A percentile compares a stretch with the other conserved stretches of the same genome.
phyloP scores from a whole-genome alignment of 1,140 invertebrate genomes.

The Papilio aristodemus region DNA sequence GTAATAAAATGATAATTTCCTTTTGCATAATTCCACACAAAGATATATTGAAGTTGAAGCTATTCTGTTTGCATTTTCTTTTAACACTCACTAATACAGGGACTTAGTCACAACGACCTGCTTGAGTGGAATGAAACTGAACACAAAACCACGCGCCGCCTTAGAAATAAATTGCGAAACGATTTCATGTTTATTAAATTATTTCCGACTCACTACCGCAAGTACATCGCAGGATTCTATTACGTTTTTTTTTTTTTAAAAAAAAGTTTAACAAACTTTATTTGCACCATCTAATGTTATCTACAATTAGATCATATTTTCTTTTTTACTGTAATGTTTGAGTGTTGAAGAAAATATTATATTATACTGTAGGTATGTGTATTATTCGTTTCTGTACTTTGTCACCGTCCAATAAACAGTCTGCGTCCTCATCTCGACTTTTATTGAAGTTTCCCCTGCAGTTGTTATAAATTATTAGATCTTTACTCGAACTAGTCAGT shows the following conservation, averaged over 20 bases:
- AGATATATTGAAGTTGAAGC: background rate
- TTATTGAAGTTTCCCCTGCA: no score
- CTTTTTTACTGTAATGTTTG: no score
- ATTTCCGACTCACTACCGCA: background rate
- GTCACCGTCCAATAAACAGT: no score
- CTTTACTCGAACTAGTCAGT: no score
- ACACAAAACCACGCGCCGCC: background rate
- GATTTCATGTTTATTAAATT: conserved; percentile 13
- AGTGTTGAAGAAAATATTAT: no score
- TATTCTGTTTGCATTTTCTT: background rate
- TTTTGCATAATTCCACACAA: background rate
- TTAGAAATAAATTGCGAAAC: background rate
- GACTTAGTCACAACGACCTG: background rate
- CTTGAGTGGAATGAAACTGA: background rate
- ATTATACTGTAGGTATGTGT: no score
- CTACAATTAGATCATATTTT: no score
- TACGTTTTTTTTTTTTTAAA: background rate
- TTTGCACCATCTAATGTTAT: no score
- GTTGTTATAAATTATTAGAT: no score
- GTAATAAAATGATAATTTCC: background rate
- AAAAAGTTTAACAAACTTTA: no score
- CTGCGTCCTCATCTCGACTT: no score
- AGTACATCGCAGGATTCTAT: background rate
- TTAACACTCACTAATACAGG: background rate
- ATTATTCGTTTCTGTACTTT: no score